These are phyloP conservation scores for Siniperca obscura DNA, from an alignment of 2,797 vertebrate genomes.

Conservation along the genomic window DNA sequence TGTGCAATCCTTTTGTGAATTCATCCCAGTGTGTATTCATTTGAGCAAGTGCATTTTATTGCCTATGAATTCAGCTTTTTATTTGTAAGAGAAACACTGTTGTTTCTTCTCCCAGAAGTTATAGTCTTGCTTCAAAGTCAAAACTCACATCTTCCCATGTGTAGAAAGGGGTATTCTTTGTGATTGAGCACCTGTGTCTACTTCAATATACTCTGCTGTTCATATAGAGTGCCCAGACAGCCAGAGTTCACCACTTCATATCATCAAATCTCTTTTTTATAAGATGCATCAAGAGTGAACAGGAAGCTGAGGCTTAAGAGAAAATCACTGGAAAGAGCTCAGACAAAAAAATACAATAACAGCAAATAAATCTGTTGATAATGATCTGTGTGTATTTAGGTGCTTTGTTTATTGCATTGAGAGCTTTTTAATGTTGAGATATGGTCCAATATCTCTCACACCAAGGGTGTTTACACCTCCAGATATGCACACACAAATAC, in stretches of 20 bases:
- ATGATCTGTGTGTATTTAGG: neutral
- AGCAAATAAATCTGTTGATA: neutral
- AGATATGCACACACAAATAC: neutral
- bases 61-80: neutral
- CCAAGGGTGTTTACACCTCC: neutral
- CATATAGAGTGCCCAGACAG: neutral
- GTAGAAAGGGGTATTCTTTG: neutral
- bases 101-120: neutral
- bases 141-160: neutral
- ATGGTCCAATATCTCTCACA: neutral
- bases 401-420: neutral
- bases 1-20: no score
- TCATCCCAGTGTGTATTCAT: neutral
- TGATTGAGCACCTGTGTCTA: neutral
- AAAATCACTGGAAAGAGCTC: neutral
- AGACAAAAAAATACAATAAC: neutral
- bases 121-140: neutral
- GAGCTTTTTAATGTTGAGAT: constrained; percentile 11
- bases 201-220: constrained; percentile 6
- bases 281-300: neutral
- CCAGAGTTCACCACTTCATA: constrained; percentile 1
- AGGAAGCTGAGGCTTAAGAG: neutral
- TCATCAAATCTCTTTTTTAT: neutral
- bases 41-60: neutral
- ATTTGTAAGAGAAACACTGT: neutral